phyloP scores from a whole-genome alignment of 2,888 invertebrate species.

The Mantis religiosa region DNA sequence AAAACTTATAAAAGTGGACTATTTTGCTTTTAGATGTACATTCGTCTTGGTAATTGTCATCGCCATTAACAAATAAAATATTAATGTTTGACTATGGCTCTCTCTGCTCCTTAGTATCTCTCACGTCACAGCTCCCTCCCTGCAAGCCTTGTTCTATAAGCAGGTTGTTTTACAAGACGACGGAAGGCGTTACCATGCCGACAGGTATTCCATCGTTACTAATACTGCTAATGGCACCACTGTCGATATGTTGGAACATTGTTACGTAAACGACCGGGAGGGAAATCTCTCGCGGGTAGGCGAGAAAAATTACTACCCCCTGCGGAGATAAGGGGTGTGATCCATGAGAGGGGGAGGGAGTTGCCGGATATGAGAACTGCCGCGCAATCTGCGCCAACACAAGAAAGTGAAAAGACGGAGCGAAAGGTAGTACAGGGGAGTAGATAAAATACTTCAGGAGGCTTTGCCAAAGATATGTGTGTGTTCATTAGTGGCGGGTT shows the following conservation, averaged over 20 bases:
- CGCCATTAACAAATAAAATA: too few species aligned
- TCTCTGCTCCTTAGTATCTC: too few species aligned
- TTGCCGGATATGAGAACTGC: constrained; percentile 14
- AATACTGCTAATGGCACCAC: constrained; percentile 23
- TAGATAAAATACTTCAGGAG: background rate
- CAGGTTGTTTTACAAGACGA: too few species aligned
- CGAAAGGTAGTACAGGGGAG: background rate
- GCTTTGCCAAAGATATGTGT: background rate
- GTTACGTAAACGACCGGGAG: constrained; percentile 31
- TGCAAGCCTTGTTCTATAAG: too few species aligned
- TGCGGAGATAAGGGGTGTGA: constrained; percentile 30
- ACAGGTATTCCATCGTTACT: background rate
- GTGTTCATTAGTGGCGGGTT: background rate
- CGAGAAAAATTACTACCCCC: constrained; percentile 29
- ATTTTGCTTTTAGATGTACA: too few species aligned
- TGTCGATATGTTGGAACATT: constrained; percentile 27
- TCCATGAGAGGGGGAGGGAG: background rate
- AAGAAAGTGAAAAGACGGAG: background rate
- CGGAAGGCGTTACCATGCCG: background rate
- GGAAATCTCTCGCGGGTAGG: constrained; percentile 23
- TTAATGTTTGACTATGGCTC: too few species aligned
- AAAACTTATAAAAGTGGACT: too few species aligned
- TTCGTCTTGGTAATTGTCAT: too few species aligned
- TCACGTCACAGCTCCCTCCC: too few species aligned
- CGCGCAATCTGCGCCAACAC: constrained; percentile 13